Percentiles rank a stretch among this genome's conserved stretches.
Conservation (phyloP, 92 coral and sea anemone genomes). For the Ricordea florida region DNA sequence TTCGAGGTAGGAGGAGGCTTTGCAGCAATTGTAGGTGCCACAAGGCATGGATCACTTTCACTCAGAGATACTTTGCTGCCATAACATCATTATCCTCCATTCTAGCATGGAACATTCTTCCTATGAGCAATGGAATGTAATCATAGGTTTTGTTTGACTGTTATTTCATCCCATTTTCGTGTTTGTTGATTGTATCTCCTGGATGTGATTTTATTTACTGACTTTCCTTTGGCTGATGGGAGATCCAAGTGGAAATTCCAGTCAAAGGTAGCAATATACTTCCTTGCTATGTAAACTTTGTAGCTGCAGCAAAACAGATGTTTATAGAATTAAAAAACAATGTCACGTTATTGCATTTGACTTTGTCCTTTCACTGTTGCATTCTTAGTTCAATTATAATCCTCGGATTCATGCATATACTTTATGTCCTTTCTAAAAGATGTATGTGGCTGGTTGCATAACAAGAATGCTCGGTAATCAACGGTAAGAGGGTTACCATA, state of each 20-base stretch:
- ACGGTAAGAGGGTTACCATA: background rate
- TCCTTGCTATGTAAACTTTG: slow-evolving; percentile 33
- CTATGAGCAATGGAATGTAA: slow-evolving; percentile 29
- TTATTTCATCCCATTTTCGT: slow-evolving; percentile 36
- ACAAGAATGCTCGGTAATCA: no score
- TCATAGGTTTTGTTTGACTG: slow-evolving; percentile 36
- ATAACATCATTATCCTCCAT: slow-evolving; percentile 11
- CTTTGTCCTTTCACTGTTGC: no score
- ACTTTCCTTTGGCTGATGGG: background rate
- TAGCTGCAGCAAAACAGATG: slow-evolving; percentile 6
- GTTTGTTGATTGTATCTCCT: slow-evolving; percentile 47
- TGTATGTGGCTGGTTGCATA: no score
- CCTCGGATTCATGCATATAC: no score
- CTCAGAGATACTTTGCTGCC: background rate
- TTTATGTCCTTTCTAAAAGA: no score
- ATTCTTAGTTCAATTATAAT: no score
- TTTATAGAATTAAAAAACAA: background rate
- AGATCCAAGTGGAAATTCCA: slow-evolving; percentile 40
- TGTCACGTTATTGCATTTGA: background rate
- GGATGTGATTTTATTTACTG: background rate
- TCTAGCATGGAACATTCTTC: slow-evolving; percentile 14
- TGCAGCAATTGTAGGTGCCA: slow-evolving; percentile 8
- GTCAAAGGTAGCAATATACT: slow-evolving; percentile 31
- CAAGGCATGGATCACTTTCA: slow-evolving; percentile 2
- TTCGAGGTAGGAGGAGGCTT: background rate